These are phyloP conservation scores for Proterorhinus semilunaris DNA, from an alignment of 2,113 vertebrate species.

Conservation along the genomic window DNA sequence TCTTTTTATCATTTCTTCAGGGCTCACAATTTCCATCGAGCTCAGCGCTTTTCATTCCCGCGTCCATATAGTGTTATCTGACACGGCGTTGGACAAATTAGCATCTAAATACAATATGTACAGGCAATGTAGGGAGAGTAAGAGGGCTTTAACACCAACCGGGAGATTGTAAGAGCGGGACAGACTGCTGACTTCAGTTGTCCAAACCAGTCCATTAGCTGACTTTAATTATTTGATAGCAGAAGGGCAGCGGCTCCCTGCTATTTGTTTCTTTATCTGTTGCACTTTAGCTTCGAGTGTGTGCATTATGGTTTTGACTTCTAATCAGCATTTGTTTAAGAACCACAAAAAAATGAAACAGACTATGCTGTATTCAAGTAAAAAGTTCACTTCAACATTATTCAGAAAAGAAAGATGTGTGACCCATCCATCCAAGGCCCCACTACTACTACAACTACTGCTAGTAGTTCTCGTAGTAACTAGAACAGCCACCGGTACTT, in stretches of 20 bases:
- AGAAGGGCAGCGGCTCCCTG: conserved; percentile 41
- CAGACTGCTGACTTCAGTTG: conserved; percentile 69
- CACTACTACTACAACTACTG: no score
- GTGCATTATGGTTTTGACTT: conserved; percentile 42
- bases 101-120: conserved; percentile 71
- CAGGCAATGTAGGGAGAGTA: conserved; percentile 53
- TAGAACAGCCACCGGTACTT: no score
- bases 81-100: conserved; percentile 73
- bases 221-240: conserved; percentile 72
- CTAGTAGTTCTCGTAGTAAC: no score
- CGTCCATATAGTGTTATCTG: conserved; percentile 56
- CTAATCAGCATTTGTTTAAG: conserved; percentile 42
- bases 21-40: conserved; percentile 59
- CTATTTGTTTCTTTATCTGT: conserved; percentile 35
- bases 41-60: conserved; percentile 60
- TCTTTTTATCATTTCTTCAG: conserved; percentile 53
- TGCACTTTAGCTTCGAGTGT: conserved; percentile 46
- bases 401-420: no score
- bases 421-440: no score
- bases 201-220: conserved; percentile 63
- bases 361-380: neutral
- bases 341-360: neutral
- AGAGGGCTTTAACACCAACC: conserved; percentile 52
- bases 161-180: conserved; percentile 45
- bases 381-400: no score